phyloP scores from a whole-genome alignment of 2,113 vertebrate species.

The Tyrannus savana region DNA sequence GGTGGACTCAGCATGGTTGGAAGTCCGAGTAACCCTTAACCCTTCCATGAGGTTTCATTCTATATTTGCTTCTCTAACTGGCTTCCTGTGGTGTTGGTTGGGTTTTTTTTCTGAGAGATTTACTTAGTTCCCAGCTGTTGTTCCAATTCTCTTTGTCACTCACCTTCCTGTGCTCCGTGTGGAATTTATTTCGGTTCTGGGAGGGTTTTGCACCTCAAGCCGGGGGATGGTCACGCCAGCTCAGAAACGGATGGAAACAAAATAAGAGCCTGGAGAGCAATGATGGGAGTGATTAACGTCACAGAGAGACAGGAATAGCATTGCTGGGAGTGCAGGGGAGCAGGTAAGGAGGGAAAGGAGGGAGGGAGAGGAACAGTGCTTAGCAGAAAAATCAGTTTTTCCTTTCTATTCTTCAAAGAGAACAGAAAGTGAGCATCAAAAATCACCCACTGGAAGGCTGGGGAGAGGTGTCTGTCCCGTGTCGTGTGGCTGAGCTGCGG shows the following conservation, averaged over 20 bases:
- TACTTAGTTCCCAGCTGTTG: not conserved
- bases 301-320: not conserved
- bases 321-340: not conserved
- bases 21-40: not conserved
- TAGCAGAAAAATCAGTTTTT: not conserved
- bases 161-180: not conserved
- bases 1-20: rapidly evolving
- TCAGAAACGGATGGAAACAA: not conserved
- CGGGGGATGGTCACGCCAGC: rapidly evolving
- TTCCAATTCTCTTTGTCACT: not conserved
- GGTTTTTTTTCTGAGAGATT: not conserved
- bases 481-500: rapidly evolving
- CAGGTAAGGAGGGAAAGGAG: not conserved
- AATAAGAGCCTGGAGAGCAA: not conserved
- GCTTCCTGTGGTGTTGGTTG: rapidly evolving
- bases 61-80: not conserved
- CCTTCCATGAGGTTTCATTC: not conserved
- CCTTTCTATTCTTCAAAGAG: not conserved
- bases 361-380: not conserved
- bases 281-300: not conserved
- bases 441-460: not conserved
- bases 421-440: not conserved
- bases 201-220: not conserved
- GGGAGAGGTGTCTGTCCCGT: not conserved
- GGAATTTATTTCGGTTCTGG: not conserved